phyloP scores from a whole-genome alignment of 2,888 invertebrate species.

The Apodemia hepburni region DNA sequence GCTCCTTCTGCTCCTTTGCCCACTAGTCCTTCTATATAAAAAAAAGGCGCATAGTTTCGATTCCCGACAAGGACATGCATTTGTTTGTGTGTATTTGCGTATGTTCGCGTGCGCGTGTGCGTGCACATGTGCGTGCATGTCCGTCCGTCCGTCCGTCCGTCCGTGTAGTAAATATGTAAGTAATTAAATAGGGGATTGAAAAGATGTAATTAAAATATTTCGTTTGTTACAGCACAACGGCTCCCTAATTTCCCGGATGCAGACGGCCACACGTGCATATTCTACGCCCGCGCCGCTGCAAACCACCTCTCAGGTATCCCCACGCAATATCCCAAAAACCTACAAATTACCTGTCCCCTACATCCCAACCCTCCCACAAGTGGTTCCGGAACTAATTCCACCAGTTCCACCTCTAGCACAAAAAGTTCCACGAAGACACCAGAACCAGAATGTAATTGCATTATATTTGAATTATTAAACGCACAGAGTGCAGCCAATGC shows the following conservation, averaged over 20 bases:
- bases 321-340: conserved; percentile 52
- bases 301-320: conserved; percentile 71
- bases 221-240: conserved; percentile 91
- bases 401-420: conserved; percentile 36
- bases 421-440: conserved; percentile 52
- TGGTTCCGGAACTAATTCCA: conserved; percentile 38
- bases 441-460: conserved; percentile 71
- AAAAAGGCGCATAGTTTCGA: no score
- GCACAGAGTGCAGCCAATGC: conserved; percentile 70
- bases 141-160: no score
- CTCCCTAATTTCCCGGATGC: conserved; percentile 91
- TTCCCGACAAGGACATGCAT: no score
- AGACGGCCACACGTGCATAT: conserved; percentile 73
- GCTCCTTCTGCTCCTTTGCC: no score
- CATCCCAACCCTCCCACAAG: conserved; percentile 53
- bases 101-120: no score
- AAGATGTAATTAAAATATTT: not conserved
- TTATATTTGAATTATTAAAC: conserved; percentile 66
- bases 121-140: no score
- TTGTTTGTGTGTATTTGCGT: no score
- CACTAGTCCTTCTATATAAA: no score
- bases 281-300: conserved; percentile 75
- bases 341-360: conserved; percentile 64
- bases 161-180: no score
- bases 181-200: no score